A percentile compares a stretch with the other conserved stretches of the same genome.
These are phyloP conservation scores for Anarsia innoxiella DNA, from an alignment of 2,888 invertebrate species.

Conservation along the genomic window DNA sequence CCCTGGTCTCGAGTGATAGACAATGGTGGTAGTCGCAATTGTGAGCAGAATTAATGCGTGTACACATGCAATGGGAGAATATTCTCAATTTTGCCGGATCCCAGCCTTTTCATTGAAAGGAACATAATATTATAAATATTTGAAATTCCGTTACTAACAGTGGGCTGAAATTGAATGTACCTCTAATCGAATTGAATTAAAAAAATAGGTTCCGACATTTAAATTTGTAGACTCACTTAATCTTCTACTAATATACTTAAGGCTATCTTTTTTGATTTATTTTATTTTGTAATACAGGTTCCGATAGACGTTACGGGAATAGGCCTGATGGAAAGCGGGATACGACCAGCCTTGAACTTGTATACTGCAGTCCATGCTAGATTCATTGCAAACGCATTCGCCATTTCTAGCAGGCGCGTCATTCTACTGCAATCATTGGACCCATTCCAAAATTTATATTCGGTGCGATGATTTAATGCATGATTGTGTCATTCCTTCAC, in stretches of 20 bases:
- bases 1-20: conserved; percentile 60
- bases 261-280: no score
- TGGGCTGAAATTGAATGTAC: no score
- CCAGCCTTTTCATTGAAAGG: no score
- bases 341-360: conserved; percentile 72
- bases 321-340: conserved; percentile 32
- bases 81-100: conserved; percentile 2
- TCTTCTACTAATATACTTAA: no score
- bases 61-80: conserved; percentile 62
- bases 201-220: no score
- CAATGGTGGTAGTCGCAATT: conserved; percentile 67
- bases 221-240: no score
- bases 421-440: conserved; percentile 26
- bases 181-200: no score
- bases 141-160: no score
- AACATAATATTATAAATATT: no score
- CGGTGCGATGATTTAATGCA: conserved; percentile 1
- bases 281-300: no score
- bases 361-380: conserved; percentile 48
- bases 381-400: conserved; percentile 54
- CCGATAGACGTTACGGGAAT: no score
- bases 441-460: conserved; percentile 7
- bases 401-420: conserved; percentile 59
- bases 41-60: conserved; percentile 64
- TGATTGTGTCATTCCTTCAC: no score